Evolutionary conservation across 2,888 invertebrate genomes (phyloP), one percentile per base, ranked within the genome.

Genomic region (Philereme vetulata): DNA sequence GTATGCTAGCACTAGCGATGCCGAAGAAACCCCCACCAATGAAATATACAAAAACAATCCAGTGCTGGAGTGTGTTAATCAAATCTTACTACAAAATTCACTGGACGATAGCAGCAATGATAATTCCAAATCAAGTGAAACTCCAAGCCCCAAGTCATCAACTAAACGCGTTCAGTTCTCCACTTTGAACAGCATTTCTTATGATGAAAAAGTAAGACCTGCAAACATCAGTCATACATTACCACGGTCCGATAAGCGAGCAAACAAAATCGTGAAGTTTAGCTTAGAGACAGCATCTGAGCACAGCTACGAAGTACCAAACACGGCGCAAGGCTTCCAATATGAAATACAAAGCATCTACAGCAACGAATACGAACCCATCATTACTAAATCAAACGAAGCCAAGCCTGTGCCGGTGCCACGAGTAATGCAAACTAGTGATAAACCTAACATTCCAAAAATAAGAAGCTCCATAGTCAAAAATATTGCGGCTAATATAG

Each of bases 61-160:
- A 1, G 97, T 97, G 5, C 85, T 97, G 51, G 97, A 97, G 83
- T 97, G 97, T 77, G 96, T 97, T 67, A 97, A 97, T 88, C 97
- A 96, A 85, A 97, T 97, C 72, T 86, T 97, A 43, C 85, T 97
- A 36, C 95, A 96, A 72, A 96, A 97, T 79, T 94, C 94, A 21
- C 90, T 94, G 80, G 94, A 94, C 65, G 94, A 93, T 61, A 93
- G 92, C 70, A 91, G 90, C 64, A 90, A 90, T 70, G 92, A 92
- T 65, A 89, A 86, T 70, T 90, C 91, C 6, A 89, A 90, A 71
- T 89, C 88, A 44, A 91, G 92, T 68, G 90, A 92, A 78, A 74
- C 89, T 48, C 89, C 90, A 11, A 91, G 92, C 66, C 92, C 92
- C 6, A 92, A 92, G 76, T 71, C 90, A 34, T 82, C 90, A 6